Evolutionary conservation across 2,113 vertebrate genomes (phyloP), one percentile per base, ranked within the genome.

Genomic region (Artemisiospiza belli): DNA sequence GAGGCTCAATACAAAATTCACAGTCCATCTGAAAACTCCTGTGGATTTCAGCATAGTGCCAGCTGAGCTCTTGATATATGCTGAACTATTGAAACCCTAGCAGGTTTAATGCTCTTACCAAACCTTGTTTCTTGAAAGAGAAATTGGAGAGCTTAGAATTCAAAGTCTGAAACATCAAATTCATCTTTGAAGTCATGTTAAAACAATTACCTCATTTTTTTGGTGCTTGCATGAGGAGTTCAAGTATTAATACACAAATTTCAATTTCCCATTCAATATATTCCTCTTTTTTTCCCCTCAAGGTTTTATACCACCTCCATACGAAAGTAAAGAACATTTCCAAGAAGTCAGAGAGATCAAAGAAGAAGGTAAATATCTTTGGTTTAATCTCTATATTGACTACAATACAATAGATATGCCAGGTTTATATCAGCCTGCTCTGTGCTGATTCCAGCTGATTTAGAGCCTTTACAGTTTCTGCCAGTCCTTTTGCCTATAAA

Each of bases 241-340:
- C 24, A 78, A 58, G 30, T 66, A 31, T 20, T 64, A 80, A 64
- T 33, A 47, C 17, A 76, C 2, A 37, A 41, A 66, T 70, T 70
- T 54, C 31, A 43, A 21, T 54, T 77, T 66, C 21, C 81, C 10
- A 31, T 67, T 79, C 43, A 92, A 80, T 35, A 37, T 28, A 33
- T 49, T 74, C 18, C 11, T 84, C 22, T 24, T 93, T 89, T 70
- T 70, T 47, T 39, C 2, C 4, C 21, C 18, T 2, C 3, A 94
- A 98, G 98, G 98, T 99, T 94, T 95, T 99, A 58, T 98, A 98
- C 76, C 98, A 99, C 80, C 98, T 99, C 66, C 98, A 99, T 92
- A 98, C 94, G 16, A 99, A 99, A 93, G 98, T 99, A 94, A 99
- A 98, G 97, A 99, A 98, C 88, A 98, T 98, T 94, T 99, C 98